phyloP scores from a whole-genome alignment of 2,888 invertebrate species.

The Andrena trimmerana region DNA sequence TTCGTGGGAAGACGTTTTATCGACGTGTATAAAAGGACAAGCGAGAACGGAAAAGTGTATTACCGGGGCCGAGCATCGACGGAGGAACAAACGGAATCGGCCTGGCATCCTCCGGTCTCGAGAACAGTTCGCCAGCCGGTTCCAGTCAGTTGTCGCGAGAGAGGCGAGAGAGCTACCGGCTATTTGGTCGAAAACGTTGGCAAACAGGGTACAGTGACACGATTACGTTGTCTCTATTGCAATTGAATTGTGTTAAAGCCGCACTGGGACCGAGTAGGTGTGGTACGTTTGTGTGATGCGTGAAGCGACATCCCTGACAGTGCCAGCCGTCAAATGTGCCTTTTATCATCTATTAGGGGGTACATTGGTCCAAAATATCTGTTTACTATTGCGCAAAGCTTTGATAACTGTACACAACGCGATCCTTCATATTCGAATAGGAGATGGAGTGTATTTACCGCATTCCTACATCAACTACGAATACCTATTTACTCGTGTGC shows the following conservation, averaged over 20 bases:
- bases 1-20: constrained; percentile 37
- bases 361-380: too few relatives aligned
- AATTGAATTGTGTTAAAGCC: too few relatives aligned
- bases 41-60: constrained; percentile 36
- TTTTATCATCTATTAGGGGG: too few relatives aligned
- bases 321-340: too few relatives aligned
- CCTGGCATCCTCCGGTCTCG: neutral
- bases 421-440: neutral
- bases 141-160: neutral
- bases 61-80: constrained; percentile 16
- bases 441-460: too few relatives aligned
- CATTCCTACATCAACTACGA: too few relatives aligned
- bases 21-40: constrained; percentile 44
- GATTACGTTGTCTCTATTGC: neutral
- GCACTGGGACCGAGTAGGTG: too few relatives aligned
- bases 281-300: too few relatives aligned
- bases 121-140: neutral
- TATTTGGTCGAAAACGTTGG: neutral
- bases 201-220: neutral
- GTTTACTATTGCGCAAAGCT: too few relatives aligned
- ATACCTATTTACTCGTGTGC: too few relatives aligned
- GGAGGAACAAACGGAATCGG: constrained; percentile 36
- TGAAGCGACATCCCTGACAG: too few relatives aligned
- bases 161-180: neutral
- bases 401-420: neutral